These are phyloP conservation scores for Catharus fuscescens DNA, from an alignment of 2,113 vertebrate species.

Conservation along the genomic window DNA sequence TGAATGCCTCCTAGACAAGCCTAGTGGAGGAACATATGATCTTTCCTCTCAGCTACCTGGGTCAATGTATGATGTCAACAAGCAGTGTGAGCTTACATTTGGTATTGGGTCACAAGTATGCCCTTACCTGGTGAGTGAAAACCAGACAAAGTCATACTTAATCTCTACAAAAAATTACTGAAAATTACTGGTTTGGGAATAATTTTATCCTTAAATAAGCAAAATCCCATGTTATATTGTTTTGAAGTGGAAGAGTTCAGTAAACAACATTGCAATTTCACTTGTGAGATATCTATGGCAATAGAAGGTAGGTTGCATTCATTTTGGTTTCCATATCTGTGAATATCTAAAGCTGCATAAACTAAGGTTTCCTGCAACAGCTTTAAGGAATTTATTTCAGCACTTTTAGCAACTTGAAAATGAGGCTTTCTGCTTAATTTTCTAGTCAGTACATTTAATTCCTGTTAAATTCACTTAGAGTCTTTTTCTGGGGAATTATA, in stretches of 20 bases:
- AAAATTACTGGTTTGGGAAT: not conserved
- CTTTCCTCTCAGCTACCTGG: conserved; percentile 89
- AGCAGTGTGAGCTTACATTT: conserved; percentile 95
- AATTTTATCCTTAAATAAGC: not conserved
- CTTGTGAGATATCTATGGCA: not conserved
- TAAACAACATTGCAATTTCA: not conserved
- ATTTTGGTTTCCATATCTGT: not conserved
- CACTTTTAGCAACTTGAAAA: not conserved
- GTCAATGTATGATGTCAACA: conserved; percentile 89
- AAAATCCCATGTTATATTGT: not conserved
- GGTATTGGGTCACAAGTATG: conserved; percentile 94
- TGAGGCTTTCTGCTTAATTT: not conserved
- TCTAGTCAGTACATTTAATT: not conserved
- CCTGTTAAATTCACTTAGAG: not conserved
- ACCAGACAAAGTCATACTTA: not conserved
- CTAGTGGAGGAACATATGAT: conserved; percentile 82
- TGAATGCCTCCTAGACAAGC: conserved; percentile 95
- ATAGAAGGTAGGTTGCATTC: not conserved
- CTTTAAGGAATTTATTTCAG: not conserved
- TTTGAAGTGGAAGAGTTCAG: not conserved
- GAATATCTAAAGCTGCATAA: not conserved
- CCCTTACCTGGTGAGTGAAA: conserved; percentile 88
- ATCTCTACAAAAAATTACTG: not conserved
- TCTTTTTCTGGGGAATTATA: not conserved
- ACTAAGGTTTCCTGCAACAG: not conserved